Evolutionary conservation across 2,888 invertebrate species (phyloP), one percentile per base, ranked within the genome.

Genomic region (Toxonevra muliebris): DNA sequence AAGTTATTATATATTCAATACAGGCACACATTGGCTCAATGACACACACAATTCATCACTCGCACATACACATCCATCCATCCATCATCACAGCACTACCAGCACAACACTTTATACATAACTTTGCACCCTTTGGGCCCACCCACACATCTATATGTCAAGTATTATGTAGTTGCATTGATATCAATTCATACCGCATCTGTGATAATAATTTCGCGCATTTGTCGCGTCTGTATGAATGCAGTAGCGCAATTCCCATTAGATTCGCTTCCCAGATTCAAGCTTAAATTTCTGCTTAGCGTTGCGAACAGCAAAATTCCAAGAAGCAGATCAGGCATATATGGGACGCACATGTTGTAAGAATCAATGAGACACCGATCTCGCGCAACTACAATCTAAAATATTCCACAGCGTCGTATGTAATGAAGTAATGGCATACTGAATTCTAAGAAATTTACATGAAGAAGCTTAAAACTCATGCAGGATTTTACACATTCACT

Each of bases 161-260:
- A 52, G 5, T 17, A 9, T 2, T 3, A 45, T 52, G 15, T 40
- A 62, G 58, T 43, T 41, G 19, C 20, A 50, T 43, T 42, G 15
- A 11, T 61, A 19, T 54, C 12, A 42, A 61, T 52, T 76, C 84
- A 71, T 83, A 83, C 83, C 83, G 84, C 83, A 76, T 83, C 83
- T 42, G 84, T 83, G 71, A 83, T 84, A 66, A 83, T 83, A 65
- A 83, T 82, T 74, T 83, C 83, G 67, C 83, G 82, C 63, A 77
- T 75, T 58, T 79, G 76, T 41, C 66, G 72, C 20, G 63, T 40
- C 13, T 69, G 70, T 58, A 68, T 61, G 54, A 71, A 64, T 74
- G 76, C 71, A 11, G 76, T 59, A 41, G 59, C 65, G 30, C 30
- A 30, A 30, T 30, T 30, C 30, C 30, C 30, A 30, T 30, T 2